Evolutionary conservation across 2,888 invertebrate genomes (phyloP).

Genomic region (Eilema caniola): DNA sequence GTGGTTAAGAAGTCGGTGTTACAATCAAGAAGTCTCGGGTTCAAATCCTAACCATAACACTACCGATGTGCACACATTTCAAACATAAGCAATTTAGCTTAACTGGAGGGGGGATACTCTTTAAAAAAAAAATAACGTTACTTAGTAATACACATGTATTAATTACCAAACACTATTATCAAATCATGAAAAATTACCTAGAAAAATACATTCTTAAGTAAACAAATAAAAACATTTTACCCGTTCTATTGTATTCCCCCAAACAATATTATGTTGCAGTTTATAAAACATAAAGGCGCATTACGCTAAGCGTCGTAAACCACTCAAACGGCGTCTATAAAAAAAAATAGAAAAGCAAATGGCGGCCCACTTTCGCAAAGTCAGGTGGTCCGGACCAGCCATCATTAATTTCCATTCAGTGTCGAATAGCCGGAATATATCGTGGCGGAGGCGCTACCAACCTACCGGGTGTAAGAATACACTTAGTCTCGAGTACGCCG

Average conservation of each 20-base stretch:
- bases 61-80: too few relatives aligned
- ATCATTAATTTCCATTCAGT: conserved; percentile 83
- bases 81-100: too few relatives aligned
- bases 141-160: background rate
- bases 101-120: too few relatives aligned
- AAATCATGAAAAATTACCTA: background rate
- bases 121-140: too few relatives aligned
- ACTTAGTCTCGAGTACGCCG: conserved; percentile 47
- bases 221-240: conserved; percentile 7
- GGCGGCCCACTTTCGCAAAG: conserved; percentile 71
- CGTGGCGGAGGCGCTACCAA: conserved; percentile 49
- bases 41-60: too few relatives aligned
- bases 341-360: conserved; percentile 66
- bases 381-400: conserved; percentile 76
- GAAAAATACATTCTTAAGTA: background rate
- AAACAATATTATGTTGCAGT: conserved; percentile 26
- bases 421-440: conserved; percentile 66
- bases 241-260: conserved; percentile 9
- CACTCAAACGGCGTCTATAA: conserved; percentile 62
- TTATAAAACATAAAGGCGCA: conserved; percentile 46
- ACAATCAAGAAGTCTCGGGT: too few relatives aligned
- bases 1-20: too few relatives aligned
- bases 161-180: background rate
- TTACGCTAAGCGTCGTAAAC: conserved; percentile 64
- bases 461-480: conserved; percentile 44